Evolutionary conservation across 2,888 invertebrate genomes (phyloP).

Genomic region (Girardia tigrina): DNA sequence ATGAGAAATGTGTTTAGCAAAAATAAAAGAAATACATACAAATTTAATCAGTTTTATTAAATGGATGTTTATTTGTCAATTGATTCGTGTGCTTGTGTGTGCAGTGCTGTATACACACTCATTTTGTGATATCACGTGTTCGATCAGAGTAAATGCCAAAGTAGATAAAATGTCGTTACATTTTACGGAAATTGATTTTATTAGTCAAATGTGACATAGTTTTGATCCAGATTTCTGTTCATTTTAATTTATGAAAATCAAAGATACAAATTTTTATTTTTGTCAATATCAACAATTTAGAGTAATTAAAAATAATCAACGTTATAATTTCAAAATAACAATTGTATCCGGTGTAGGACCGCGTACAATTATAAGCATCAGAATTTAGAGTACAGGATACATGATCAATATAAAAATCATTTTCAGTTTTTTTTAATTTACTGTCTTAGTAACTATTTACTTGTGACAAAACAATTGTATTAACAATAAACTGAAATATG

Average conservation of each 20-base stretch:
- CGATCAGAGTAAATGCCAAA: constrained; percentile 1
- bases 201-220: too few relatives aligned
- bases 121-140: too few relatives aligned
- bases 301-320: background rate
- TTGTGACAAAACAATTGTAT: constrained; percentile 7
- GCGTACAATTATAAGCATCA: constrained; percentile 10
- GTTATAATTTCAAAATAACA: too few relatives aligned
- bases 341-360: background rate
- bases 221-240: too few relatives aligned
- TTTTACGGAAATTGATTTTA: too few relatives aligned
- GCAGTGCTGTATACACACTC: too few relatives aligned
- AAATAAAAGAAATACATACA: too few relatives aligned
- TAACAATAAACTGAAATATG: constrained; percentile 37
- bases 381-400: background rate
- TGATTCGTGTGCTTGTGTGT: background rate
- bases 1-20: too few relatives aligned
- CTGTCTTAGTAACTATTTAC: background rate
- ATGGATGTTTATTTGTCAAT: too few relatives aligned
- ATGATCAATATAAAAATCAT: constrained; percentile 2
- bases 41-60: too few relatives aligned
- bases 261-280: background rate
- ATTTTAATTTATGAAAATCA: too few relatives aligned
- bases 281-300: background rate
- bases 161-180: too few relatives aligned
- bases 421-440: background rate